Base-by-base conservation (phyloP, 2,113 vertebrate species). In the Pelobates fuscus region DNA sequence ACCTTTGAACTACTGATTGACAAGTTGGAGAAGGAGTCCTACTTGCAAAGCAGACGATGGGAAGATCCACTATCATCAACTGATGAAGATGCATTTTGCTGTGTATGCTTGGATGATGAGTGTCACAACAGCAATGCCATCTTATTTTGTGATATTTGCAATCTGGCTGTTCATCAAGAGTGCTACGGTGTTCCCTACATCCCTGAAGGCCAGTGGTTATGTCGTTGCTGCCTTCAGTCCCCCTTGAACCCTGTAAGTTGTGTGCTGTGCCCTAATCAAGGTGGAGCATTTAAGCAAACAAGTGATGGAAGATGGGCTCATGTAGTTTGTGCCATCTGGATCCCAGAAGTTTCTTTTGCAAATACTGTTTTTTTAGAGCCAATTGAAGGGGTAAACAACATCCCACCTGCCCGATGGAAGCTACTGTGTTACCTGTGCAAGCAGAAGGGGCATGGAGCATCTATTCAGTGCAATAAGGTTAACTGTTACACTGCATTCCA, bases 401-500 rank as follows among this genome's bases (percentile, higher is more conserved):
- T 99, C 82, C 97, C 97, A 0, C 84, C 93, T 0, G 96, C 96
- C 29, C 93, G 96, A 27, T 99, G 97, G 97, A 98, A 96, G 83
- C 91, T 99, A 5, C 95, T 94, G 0, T 98, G 97, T 82, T 99
- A 94, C 74, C 89, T 99, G 84, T 99, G 97, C 83, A 98, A 98
- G 83, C 94, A 94, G 88, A 98, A 98, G 78, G 95, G 96, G 58
- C 84, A 89, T 2, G 96, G 97, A 2, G 97, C 97, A 14, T 93
- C 96, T 17, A 99, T 99, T 76, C 97, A 99, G 0, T 98, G 96
- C 86, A 95, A 99, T 83, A 98, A 97, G 77, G 91, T 95, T 78
- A 99, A 99, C 91, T 99, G 97, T 85, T 99, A 99, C 84, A 96
- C 96, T 0, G 97, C 96, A 25, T 98, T 99, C 84, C 97, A 99